These are phyloP conservation scores for Heterocephalus glaber DNA, from an alignment of 2,113 vertebrate species.

Conservation along the genomic window DNA sequence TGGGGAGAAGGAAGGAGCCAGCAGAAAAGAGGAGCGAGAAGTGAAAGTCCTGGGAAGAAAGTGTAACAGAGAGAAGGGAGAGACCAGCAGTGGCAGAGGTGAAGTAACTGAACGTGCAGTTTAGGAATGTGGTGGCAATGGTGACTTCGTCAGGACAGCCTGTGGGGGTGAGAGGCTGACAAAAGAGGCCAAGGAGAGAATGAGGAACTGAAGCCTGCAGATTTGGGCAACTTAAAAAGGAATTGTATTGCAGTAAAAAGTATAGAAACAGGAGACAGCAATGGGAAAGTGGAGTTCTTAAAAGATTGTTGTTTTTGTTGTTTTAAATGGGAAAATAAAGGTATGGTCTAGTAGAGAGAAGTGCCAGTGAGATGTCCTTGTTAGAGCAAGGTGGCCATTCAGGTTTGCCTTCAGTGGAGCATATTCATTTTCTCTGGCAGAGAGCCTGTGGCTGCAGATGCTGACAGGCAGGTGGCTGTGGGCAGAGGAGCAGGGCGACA, in stretches of 20 bases:
- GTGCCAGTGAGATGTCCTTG: neutral
- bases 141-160: neutral
- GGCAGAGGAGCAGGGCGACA: neutral
- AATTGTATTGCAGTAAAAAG: neutral
- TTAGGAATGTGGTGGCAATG: neutral
- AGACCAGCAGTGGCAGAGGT: neutral
- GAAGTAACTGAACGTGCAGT: neutral
- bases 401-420: neutral
- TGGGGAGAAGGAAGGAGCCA: neutral
- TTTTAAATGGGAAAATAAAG: neutral
- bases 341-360: neutral
- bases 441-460: neutral
- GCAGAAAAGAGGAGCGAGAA: neutral
- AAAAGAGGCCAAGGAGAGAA: neutral
- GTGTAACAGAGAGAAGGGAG: neutral
- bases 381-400: neutral
- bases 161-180: neutral
- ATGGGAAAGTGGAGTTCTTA: neutral
- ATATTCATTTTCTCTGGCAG: neutral
- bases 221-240: neutral
- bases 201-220: neutral
- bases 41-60: neutral
- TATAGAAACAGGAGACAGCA: neutral
- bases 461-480: neutral
- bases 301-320: neutral